Base-by-base conservation (phyloP, 2,797 vertebrate species). In the Paratrypauchen microcephalus region DNA sequence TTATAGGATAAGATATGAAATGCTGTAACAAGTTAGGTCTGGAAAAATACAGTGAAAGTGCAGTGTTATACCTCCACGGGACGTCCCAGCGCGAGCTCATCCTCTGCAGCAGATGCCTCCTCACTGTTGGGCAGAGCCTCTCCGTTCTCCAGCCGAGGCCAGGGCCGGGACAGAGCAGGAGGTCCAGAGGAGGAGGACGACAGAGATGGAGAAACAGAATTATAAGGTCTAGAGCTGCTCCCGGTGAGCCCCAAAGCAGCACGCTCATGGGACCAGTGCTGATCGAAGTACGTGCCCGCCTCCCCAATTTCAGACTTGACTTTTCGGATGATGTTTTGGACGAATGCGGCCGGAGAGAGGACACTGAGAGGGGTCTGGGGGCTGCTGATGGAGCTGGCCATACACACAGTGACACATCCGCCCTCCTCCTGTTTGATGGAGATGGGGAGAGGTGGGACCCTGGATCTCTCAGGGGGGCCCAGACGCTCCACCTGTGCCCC, bases 271-370 rank as follows among this genome's bases (percentile, higher is more conserved):
- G 96, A 97, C 97, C 97, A 99, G 90, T 98, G 97, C 87, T 99
- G 97, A 85, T 99, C 97, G 0, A 99, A 98, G 86, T 97, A 98
- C 54, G 95, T 92, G 64, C 98, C 96, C 0, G 95, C 96, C 0
- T 99, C 97, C 0, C 97, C 98, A 0, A 99, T 98, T 89, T 99
- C 98, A 0, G 97, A 96, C 86, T 99, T 99, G 74, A 99, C 98
- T 87, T 97, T 97, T 2, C 96, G 95, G 86, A 99, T 99, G 84
- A 99, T 99, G 91, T 95, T 98, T 88, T 99, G 98, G 50, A 99
- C 98, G 0, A 99, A 99, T 68, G 95, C 96, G 0, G 97, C 98
- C 0, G 97, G 98, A 0, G 97, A 99, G 13, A 99, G 94, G 45
- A 97, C 95, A 0, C 95, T 94, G 76, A 98, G 91, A 0, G 96